A percentile compares a stretch with the other conserved stretches of the same genome.
These are phyloP conservation scores for Coregonus ussuriensis DNA, from an alignment of 2,797 vertebrate species.

Conservation along the genomic window DNA sequence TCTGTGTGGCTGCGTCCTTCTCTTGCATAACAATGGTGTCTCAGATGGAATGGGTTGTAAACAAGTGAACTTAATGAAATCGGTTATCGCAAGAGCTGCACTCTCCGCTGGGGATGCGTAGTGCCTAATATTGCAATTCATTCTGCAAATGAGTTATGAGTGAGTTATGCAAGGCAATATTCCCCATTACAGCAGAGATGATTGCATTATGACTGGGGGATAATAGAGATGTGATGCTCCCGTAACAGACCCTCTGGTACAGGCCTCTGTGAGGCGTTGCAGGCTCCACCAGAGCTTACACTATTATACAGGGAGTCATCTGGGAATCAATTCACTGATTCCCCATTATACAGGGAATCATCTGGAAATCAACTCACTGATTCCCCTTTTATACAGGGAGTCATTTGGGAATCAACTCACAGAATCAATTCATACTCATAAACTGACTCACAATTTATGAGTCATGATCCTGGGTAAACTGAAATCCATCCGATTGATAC, in stretches of 20 bases:
- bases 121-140: constrained; percentile 60
- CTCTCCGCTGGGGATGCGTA: constrained; percentile 49
- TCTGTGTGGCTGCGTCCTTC: constrained; percentile 18
- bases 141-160: constrained; percentile 65
- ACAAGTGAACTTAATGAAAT: constrained; percentile 65
- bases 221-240: constrained; percentile 53
- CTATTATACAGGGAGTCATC: too few species aligned
- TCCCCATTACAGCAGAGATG: constrained; percentile 50
- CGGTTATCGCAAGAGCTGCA: constrained; percentile 47
- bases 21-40: constrained; percentile 30
- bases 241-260: constrained; percentile 17
- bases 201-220: constrained; percentile 54
- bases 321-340: too few species aligned
- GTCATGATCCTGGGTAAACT: neutral
- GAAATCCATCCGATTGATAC: neutral
- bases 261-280: neutral
- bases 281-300: neutral
- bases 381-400: neutral
- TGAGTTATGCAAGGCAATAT: constrained; percentile 54
- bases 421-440: neutral
- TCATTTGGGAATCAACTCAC: neutral
- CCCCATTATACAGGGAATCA: too few species aligned
- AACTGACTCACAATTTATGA: neutral
- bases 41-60: constrained; percentile 55
- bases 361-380: too few species aligned